These are phyloP conservation scores for Pseudoatta argentina DNA, from an alignment of 1,140 invertebrate genomes.

Conservation along the genomic window DNA sequence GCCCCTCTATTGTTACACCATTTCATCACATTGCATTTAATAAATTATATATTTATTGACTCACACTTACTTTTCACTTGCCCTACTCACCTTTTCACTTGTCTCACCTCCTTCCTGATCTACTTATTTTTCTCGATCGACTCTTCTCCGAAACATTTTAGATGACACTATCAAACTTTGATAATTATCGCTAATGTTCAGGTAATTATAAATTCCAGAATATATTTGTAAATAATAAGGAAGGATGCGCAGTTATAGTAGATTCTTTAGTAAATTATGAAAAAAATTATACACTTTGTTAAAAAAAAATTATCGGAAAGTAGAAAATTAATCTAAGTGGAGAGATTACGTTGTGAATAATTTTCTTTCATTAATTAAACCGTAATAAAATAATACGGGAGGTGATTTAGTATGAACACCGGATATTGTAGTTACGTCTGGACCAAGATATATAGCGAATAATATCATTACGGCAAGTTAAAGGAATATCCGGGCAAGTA, in stretches of 20 bases:
- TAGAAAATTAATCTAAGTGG: background rate
- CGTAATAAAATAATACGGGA: background rate
- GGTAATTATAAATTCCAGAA: background rate
- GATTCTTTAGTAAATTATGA: background rate
- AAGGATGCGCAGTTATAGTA: background rate
- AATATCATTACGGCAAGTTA: constrained; percentile 49
- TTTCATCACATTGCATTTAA: constrained; percentile 87
- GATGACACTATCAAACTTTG: background rate
- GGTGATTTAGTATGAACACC: background rate
- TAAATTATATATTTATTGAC: constrained; percentile 87
- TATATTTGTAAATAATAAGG: background rate
- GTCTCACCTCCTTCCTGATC: constrained; percentile 18
- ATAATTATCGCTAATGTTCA: background rate
- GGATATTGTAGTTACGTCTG: constrained; percentile 25
- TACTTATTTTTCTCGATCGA: constrained; percentile 7
- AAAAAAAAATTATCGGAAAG: background rate
- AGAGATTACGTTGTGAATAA: background rate
- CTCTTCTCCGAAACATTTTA: background rate
- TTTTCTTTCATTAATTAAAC: background rate
- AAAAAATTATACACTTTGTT: background rate
- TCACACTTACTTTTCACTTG: constrained; percentile 76
- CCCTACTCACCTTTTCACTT: constrained; percentile 19
- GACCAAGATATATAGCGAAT: constrained; percentile 13
- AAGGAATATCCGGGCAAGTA: constrained; percentile 50
- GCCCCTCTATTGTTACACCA: constrained; percentile 86